phyloP scores from a whole-genome alignment of 2,888 invertebrate species.

The Ametastegia equiseti region DNA sequence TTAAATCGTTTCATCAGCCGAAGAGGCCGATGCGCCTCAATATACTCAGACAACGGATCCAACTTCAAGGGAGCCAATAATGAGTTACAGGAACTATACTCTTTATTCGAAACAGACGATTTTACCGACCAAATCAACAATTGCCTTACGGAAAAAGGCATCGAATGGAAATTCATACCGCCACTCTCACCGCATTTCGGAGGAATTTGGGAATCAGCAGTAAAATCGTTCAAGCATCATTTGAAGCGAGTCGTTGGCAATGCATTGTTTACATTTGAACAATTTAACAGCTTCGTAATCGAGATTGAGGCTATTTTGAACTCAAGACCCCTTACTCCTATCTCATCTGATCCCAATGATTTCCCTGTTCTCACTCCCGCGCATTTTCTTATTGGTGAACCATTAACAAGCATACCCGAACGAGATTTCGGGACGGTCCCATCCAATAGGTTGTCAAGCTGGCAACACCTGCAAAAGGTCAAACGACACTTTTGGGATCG shows the following conservation, averaged over 20 bases:
- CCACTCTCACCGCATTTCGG: constrained; percentile 60
- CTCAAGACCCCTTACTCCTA: constrained; percentile 52
- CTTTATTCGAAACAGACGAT: background rate
- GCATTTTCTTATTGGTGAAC: constrained; percentile 51
- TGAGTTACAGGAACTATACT: constrained; percentile 55
- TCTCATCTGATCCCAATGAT: constrained; percentile 55
- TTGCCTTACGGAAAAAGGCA: background rate
- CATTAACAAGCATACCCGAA: constrained; percentile 37
- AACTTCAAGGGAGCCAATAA: constrained; percentile 66
- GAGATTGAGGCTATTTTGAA: constrained; percentile 53
- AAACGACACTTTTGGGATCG: constrained; percentile 50
- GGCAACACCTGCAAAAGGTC: constrained; percentile 48
- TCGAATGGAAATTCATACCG: constrained; percentile 59
- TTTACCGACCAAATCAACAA: background rate
- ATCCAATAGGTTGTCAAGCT: constrained; percentile 46
- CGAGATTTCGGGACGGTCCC: background rate
- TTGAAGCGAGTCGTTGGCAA: constrained; percentile 54
- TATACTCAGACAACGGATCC: constrained; percentile 66
- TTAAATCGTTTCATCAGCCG: constrained; percentile 64
- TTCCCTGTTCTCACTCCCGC: constrained; percentile 49
- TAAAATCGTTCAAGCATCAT: constrained; percentile 61
- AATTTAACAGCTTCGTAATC: constrained; percentile 52
- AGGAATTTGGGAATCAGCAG: constrained; percentile 60
- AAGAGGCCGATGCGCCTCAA: constrained; percentile 58
- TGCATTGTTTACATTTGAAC: constrained; percentile 56